Evolutionary conservation across 1,140 invertebrate genomes (phyloP).

Genomic region (Drosophila pruinosa): DNA sequence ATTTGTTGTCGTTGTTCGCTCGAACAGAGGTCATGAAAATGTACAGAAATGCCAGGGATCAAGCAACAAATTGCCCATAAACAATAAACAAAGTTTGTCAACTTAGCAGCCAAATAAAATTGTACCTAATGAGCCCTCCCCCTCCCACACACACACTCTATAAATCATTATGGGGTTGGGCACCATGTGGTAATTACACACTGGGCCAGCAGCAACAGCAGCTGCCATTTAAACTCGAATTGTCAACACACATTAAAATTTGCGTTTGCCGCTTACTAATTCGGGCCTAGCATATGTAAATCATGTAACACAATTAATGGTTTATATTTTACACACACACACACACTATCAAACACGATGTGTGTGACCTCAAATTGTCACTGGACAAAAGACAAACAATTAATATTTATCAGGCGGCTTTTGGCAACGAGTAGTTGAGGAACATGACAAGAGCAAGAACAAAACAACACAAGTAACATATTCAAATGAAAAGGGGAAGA

Average conservation of each 20-base stretch:
- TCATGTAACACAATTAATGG: slow-evolving; percentile 69
- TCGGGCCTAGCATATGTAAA: slow-evolving; percentile 30
- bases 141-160: slow-evolving; percentile 11
- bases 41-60: slow-evolving; percentile 54
- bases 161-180: slow-evolving; percentile 59
- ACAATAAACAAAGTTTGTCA: slow-evolving; percentile 50
- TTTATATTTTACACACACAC: slow-evolving; percentile 22
- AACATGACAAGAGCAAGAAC: slow-evolving; percentile 36
- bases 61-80: slow-evolving; percentile 58
- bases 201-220: slow-evolving; percentile 36
- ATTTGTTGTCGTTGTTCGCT: background rate
- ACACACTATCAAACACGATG: slow-evolving; percentile 6
- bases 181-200: slow-evolving; percentile 51
- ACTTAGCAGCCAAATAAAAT: slow-evolving; percentile 26
- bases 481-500: background rate
- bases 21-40: slow-evolving; percentile 28
- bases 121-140: slow-evolving; percentile 23
- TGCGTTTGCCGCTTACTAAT: slow-evolving; percentile 11
- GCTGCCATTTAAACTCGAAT: slow-evolving; percentile 47
- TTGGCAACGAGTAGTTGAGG: background rate
- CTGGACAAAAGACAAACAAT: slow-evolving; percentile 47
- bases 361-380: slow-evolving; percentile 71
- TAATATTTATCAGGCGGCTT: slow-evolving; percentile 72
- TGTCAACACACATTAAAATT: slow-evolving; percentile 21
- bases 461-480: slow-evolving; percentile 15